A percentile compares a stretch with the other conserved stretches of the same genome.
Conservation (phyloP, 1,140 invertebrate species). For the Vanessa atalanta region DNA sequence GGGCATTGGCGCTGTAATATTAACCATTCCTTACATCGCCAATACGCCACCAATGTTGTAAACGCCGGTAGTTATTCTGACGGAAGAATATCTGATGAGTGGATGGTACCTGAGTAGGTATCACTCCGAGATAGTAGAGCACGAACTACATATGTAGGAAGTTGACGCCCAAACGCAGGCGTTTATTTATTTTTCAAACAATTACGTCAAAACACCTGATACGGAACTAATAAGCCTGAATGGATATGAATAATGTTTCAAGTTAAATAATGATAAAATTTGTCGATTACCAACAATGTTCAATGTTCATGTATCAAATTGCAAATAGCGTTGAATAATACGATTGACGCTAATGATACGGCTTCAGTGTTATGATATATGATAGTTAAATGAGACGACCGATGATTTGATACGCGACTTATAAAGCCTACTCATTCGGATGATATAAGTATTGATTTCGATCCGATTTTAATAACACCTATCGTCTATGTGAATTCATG, state of each 20-base stretch:
- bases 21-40: too few relatives aligned
- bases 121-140: too few relatives aligned
- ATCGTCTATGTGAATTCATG: too few relatives aligned
- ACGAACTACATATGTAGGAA: too few relatives aligned
- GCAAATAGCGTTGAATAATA: conserved; percentile 28
- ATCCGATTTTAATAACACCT: too few relatives aligned
- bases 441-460: conserved; percentile 1
- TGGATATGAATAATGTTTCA: conserved; percentile 3
- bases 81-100: too few relatives aligned
- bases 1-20: too few relatives aligned
- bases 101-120: too few relatives aligned
- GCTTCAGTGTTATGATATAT: conserved; percentile 21
- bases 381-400: conserved; percentile 22
- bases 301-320: conserved; percentile 18
- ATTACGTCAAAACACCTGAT: not conserved
- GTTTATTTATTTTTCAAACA: not conserved
- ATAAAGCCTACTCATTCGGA: not conserved
- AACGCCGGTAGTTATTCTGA: too few relatives aligned
- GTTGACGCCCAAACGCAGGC: too few relatives aligned
- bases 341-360: conserved; percentile 26
- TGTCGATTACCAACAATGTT: conserved; percentile 10
- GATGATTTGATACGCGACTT: not conserved
- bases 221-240: not conserved
- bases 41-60: too few relatives aligned
- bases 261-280: conserved; percentile 35